Conservation (phyloP, 2,888 invertebrate genomes). For the Mycalesis mineus region DNA sequence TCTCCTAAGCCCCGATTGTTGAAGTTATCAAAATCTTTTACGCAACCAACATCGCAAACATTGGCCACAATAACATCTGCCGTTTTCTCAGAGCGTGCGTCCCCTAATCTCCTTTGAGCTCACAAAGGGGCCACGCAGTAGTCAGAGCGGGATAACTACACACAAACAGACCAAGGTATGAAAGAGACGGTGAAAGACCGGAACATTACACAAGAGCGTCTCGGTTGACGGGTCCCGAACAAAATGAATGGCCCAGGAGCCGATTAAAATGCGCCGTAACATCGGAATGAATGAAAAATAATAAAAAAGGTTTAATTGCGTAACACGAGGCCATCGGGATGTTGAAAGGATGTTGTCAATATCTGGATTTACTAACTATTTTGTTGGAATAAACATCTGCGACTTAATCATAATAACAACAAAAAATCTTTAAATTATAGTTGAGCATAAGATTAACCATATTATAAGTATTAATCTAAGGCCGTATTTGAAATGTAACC, state of each 20-base stretch:
- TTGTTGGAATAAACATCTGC: conserved; percentile 20
- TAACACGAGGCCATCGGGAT: conserved; percentile 55
- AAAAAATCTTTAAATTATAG: not conserved
- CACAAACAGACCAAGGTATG: conserved; percentile 22
- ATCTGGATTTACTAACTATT: conserved; percentile 10
- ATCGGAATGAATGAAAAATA: conserved; percentile 67
- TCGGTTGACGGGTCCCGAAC: conserved; percentile 72
- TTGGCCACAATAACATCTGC: conserved; percentile 63
- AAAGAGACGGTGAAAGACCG: conserved; percentile 49
- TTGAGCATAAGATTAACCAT: too few species aligned
- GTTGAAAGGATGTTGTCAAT: conserved; percentile 32
- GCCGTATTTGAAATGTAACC: too few species aligned
- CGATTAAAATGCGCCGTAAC: conserved; percentile 69
- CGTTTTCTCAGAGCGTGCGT: conserved; percentile 73
- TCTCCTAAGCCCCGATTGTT: conserved; percentile 37
- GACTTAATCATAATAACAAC: conserved; percentile 2
- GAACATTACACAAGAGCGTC: conserved; percentile 71
- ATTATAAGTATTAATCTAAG: too few species aligned
- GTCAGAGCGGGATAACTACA: conserved; percentile 42
- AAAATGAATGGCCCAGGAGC: conserved; percentile 68
- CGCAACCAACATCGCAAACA: conserved; percentile 52
- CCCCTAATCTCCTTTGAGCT: conserved; percentile 63
- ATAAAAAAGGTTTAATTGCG: conserved; percentile 60
- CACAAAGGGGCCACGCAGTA: conserved; percentile 63
- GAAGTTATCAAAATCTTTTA: conserved; percentile 54